A percentile compares a stretch with the other conserved stretches of the same genome.
Conservation (phyloP, 2,113 vertebrate species). For the Aspidoscelis tigris region DNA sequence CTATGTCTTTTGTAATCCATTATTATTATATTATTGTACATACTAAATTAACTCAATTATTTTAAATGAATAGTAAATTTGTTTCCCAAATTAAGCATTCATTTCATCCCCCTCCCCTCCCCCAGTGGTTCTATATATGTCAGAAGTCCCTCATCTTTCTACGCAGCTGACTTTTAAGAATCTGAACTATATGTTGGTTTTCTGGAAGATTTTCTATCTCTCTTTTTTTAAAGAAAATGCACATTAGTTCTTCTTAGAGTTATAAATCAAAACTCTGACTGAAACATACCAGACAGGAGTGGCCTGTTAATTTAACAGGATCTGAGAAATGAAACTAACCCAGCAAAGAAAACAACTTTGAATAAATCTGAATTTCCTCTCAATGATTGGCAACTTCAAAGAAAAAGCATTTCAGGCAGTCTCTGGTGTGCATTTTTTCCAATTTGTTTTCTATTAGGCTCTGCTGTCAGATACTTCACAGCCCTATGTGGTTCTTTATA, state of each 20-base stretch:
- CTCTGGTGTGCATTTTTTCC: slow-evolving; percentile 30
- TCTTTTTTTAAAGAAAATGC: background rate
- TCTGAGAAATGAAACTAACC: slow-evolving; percentile 18
- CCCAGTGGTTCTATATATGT: too few relatives aligned
- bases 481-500: slow-evolving; percentile 23
- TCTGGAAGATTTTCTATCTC: background rate
- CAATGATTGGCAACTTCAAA: slow-evolving; percentile 38
- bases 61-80: too few relatives aligned
- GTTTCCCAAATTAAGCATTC: too few relatives aligned
- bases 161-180: too few relatives aligned
- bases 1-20: too few relatives aligned
- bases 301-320: slow-evolving; percentile 4
- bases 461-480: slow-evolving; percentile 31
- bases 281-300: background rate
- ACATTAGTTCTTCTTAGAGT: background rate
- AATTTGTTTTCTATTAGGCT: slow-evolving; percentile 22
- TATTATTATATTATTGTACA: too few relatives aligned
- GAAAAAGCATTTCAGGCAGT: slow-evolving; percentile 32
- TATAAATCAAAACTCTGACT: slow-evolving; percentile 21
- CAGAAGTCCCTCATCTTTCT: too few relatives aligned
- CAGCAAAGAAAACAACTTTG: slow-evolving; percentile 11
- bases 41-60: too few relatives aligned
- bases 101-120: too few relatives aligned
- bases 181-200: background rate
- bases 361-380: slow-evolving; percentile 31